phyloP scores from a whole-genome alignment of 1,140 invertebrate genomes.

The Megathymus violae region DNA sequence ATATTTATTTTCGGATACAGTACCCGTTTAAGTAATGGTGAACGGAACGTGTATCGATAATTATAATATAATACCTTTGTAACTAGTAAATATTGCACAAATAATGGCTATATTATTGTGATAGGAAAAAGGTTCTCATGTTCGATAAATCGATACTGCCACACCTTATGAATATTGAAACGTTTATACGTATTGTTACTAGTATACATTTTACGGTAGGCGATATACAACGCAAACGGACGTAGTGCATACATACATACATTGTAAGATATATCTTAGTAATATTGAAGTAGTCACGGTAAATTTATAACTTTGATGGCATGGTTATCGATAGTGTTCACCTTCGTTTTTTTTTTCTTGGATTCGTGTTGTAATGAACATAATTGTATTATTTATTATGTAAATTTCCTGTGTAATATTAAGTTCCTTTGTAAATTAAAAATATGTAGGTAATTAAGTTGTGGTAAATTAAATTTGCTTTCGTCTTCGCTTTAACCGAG shows the following conservation, averaged over 20 bases:
- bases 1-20: no score
- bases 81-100: slow-evolving; percentile 21
- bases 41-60: no score
- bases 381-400: no score
- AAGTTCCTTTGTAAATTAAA: no score
- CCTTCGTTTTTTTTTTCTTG: no score
- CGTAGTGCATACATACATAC: slow-evolving; percentile 33
- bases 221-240: slow-evolving; percentile 42
- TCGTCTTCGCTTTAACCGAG: no score
- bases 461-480: no score
- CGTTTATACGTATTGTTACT: slow-evolving; percentile 14
- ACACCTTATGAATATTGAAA: slow-evolving; percentile 24
- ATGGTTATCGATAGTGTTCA: no score
- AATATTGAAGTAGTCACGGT: slow-evolving; percentile 45
- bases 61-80: slow-evolving; percentile 2
- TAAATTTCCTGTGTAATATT: no score
- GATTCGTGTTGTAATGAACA: no score
- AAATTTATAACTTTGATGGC: not conserved
- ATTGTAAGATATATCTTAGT: slow-evolving; percentile 31
- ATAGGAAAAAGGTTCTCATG: slow-evolving; percentile 17
- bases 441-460: no score
- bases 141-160: slow-evolving; percentile 15
- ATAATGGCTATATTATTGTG: slow-evolving; percentile 18
- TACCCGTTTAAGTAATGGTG: no score
- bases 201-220: slow-evolving; percentile 9